Evolutionary conservation across 1,140 invertebrate genomes (phyloP).

Genomic region (Drosophila micromelanica): DNA sequence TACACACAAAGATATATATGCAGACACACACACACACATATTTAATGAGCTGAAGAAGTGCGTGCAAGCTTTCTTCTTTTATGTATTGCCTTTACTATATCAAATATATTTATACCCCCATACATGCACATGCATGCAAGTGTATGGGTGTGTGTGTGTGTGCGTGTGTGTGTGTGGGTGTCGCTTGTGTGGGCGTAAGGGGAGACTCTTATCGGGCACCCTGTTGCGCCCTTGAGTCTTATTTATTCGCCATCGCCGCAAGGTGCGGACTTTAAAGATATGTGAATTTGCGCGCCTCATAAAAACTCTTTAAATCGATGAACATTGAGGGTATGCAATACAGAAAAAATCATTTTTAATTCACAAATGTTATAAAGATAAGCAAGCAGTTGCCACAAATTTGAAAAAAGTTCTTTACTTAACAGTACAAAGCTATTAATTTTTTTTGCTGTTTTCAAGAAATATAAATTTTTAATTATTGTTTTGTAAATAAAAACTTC

Average conservation of each 20-base stretch:
- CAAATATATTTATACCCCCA: constrained; percentile 14
- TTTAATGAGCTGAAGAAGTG: constrained; percentile 25
- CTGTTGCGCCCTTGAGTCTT: constrained; percentile 27
- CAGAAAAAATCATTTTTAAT: not conserved
- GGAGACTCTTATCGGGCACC: constrained; percentile 12
- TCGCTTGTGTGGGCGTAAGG: not conserved
- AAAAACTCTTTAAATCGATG: constrained; percentile 3
- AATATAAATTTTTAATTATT: no score
- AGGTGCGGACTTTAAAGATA: constrained; percentile 1
- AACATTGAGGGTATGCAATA: not conserved
- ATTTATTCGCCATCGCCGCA: not conserved
- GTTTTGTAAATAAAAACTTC: no score
- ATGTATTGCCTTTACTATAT: constrained; percentile 16
- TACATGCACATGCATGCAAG: not conserved
- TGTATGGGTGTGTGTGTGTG: not conserved
- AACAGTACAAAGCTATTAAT: no score
- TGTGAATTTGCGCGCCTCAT: not conserved
- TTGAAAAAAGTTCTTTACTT: not conserved
- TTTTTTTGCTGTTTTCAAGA: no score
- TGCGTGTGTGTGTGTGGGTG: not conserved
- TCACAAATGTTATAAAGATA: not conserved
- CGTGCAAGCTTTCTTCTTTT: constrained; percentile 26
- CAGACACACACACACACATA: not conserved
- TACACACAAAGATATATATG: not conserved
- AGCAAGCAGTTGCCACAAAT: not conserved